Evolutionary conservation across 2,797 vertebrate species (phyloP).

Genomic region (Capromys pilorides): DNA sequence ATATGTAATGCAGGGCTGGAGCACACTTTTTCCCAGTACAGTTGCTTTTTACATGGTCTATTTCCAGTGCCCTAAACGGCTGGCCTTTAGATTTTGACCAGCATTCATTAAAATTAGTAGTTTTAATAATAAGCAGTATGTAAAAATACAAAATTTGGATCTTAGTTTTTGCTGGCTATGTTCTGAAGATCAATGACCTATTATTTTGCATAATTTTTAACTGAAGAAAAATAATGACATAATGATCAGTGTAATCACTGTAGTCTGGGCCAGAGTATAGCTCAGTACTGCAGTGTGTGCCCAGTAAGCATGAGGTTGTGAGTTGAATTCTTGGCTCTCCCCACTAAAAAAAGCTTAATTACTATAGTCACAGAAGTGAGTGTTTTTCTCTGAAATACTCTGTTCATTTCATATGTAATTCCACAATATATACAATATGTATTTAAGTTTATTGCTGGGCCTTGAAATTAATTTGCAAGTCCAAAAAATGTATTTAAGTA

Average conservation of each 20-base stretch:
- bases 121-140: neutral
- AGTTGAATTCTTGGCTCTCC: too few relatives aligned
- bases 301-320: too few relatives aligned
- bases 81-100: slow-evolving; percentile 2
- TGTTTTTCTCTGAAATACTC: neutral
- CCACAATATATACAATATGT: neutral
- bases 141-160: slow-evolving; percentile 2
- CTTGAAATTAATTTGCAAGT: slow-evolving; percentile 35
- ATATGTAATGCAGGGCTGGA: neutral
- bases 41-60: neutral
- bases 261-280: neutral
- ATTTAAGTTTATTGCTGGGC: neutral
- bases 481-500: neutral
- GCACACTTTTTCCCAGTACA: neutral
- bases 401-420: neutral
- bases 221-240: neutral
- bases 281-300: too few relatives aligned
- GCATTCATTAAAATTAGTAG: slow-evolving; percentile 26
- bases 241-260: neutral
- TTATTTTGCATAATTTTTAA: slow-evolving; percentile 32
- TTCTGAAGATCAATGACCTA: neutral
- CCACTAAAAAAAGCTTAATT: neutral
- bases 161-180: neutral
- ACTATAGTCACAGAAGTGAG: neutral
- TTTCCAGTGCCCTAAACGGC: neutral